Evolutionary conservation across 1,140 invertebrate species (phyloP).

Genomic region (Macrobrachium nipponense): DNA sequence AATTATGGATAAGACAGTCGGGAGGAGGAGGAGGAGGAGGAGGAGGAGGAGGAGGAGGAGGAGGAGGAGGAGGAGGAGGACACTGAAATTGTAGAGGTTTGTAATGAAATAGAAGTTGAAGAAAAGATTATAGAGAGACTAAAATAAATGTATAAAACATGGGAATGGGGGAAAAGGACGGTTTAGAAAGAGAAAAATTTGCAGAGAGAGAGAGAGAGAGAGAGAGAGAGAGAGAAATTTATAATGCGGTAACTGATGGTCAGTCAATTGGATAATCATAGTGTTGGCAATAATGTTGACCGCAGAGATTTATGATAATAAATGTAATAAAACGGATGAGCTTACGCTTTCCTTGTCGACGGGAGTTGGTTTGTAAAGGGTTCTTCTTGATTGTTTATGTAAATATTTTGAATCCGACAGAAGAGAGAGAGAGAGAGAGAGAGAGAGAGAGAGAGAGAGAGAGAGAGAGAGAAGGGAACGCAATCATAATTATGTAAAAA

Average conservation of each 20-base stretch:
- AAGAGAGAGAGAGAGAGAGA: background rate
- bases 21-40: too few relatives aligned
- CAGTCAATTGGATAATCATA: too few relatives aligned
- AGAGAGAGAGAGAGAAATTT: background rate
- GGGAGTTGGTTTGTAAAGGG: background rate
- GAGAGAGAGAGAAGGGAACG: too few relatives aligned
- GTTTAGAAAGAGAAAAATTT: background rate
- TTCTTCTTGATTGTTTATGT: background rate
- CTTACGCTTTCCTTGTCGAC: too few relatives aligned
- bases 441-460: conserved; percentile 2
- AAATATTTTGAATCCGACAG: background rate
- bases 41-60: background rate
- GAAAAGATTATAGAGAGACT: background rate
- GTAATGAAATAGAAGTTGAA: too few relatives aligned
- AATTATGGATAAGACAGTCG: too few relatives aligned
- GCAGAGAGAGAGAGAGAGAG: conserved; percentile 8
- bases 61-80: background rate
- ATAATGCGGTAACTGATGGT: background rate
- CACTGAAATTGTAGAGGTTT: too few relatives aligned
- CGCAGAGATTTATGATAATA: too few relatives aligned
- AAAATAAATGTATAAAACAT: background rate
- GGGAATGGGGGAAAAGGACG: background rate
- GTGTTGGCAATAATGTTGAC: too few relatives aligned
- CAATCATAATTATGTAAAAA: too few relatives aligned
- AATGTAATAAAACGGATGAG: too few relatives aligned